Conservation (phyloP, 2,888 invertebrate species). For the Scelioninae gen. 1 region DNA sequence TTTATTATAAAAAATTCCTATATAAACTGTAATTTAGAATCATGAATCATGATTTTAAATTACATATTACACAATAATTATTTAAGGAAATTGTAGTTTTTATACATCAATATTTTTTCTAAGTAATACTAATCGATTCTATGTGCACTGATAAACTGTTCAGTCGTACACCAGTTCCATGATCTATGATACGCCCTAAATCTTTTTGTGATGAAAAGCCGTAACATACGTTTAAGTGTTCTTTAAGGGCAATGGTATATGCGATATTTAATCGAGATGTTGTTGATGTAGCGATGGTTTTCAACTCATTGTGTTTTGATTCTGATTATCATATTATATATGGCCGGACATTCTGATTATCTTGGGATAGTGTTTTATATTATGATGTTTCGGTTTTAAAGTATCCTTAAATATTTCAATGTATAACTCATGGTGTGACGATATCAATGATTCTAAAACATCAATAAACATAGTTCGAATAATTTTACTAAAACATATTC, state of each 20-base stretch:
- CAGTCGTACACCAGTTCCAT: too few species aligned
- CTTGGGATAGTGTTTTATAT: slow-evolving; percentile 20
- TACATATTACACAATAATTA: too few species aligned
- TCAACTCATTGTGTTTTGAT: slow-evolving; percentile 35
- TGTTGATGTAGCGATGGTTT: slow-evolving; percentile 25
- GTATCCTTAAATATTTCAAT: not conserved
- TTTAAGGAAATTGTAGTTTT: too few species aligned
- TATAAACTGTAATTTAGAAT: too few species aligned
- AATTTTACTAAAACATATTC: slow-evolving; percentile 17
- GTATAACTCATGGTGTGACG: slow-evolving; percentile 1
- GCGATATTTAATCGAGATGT: slow-evolving; percentile 13
- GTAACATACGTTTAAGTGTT: slow-evolving; percentile 23
- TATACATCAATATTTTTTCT: too few species aligned
- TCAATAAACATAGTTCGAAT: slow-evolving; percentile 18
- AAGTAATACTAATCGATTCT: too few species aligned
- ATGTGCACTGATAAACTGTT: too few species aligned
- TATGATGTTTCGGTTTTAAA: slow-evolving; percentile 40
- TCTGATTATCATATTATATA: slow-evolving; percentile 17
- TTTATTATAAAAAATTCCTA: too few species aligned
- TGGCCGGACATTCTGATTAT: slow-evolving; percentile 25
- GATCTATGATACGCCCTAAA: too few species aligned
- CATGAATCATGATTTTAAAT: too few species aligned
- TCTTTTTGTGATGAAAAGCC: slow-evolving; percentile 21
- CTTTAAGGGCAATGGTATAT: slow-evolving; percentile 30
- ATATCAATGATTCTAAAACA: not conserved